phyloP scores from a whole-genome alignment of 1,140 invertebrate genomes.

The Marisa cornuarietis region DNA sequence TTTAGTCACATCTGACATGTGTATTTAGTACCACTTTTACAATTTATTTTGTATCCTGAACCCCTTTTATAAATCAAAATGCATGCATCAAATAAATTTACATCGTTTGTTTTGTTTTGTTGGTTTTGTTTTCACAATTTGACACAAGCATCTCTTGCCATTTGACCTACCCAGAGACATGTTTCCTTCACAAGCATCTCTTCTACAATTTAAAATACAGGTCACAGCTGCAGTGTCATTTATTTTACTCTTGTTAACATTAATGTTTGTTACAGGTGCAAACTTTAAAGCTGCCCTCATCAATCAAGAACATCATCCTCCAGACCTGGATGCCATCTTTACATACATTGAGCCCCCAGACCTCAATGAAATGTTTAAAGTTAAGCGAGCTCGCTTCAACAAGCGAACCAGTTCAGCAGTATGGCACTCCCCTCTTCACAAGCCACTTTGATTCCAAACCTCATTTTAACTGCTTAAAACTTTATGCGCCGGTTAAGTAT shows the following conservation, averaged over 20 bases:
- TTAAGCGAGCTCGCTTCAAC: conserved; percentile 47
- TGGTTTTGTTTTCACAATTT: no score
- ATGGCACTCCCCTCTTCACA: conserved; percentile 52
- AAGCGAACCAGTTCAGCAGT: conserved; percentile 57
- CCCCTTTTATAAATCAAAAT: no score
- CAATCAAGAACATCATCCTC: conserved; percentile 50
- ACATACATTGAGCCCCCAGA: conserved; percentile 40
- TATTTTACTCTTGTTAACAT: not conserved
- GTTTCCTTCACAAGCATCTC: no score
- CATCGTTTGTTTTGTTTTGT: no score
- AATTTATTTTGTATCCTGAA: no score
- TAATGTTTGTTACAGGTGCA: conserved; percentile 39
- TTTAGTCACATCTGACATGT: no score
- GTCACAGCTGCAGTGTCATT: no score
- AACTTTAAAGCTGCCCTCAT: conserved; percentile 49
- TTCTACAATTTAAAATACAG: no score
- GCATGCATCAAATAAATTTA: no score
- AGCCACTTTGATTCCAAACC: conserved; percentile 26
- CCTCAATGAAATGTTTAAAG: conserved; percentile 52
- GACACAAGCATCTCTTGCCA: no score
- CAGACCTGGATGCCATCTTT: conserved; percentile 49
- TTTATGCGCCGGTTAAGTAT: not conserved
- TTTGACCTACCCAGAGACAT: no score
- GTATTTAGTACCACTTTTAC: no score
- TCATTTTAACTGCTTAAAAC: conserved; percentile 7